These are phyloP conservation scores for Apostichopus californicus DNA, from an alignment of 35 echinoderm and acorn worm genomes.

Conservation along the genomic window DNA sequence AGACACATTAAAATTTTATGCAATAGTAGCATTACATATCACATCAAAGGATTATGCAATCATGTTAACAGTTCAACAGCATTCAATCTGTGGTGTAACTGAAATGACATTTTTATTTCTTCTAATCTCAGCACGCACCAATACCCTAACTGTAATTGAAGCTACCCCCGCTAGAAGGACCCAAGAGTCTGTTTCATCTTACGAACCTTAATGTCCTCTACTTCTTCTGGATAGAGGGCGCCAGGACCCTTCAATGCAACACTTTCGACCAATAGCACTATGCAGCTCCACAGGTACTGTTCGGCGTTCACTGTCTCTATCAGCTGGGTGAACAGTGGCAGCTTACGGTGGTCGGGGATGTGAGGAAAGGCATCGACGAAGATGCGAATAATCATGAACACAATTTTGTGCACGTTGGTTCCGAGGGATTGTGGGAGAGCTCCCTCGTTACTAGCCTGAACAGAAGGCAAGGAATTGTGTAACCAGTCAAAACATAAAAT, in stretches of 20 bases:
- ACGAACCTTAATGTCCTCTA: conserved; percentile 64
- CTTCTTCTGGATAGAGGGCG: conserved; percentile 68
- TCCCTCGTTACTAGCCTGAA: conserved; percentile 74
- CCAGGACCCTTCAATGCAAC: conserved; percentile 70
- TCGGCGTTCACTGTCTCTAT: conserved; percentile 68
- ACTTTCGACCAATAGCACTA: conserved; percentile 69
- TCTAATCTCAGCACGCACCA: too few species aligned
- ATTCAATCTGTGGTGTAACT: too few species aligned
- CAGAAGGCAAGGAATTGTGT: too few species aligned
- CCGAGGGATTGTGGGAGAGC: conserved; percentile 54
- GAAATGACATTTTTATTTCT: too few species aligned
- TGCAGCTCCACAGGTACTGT: conserved; percentile 77
- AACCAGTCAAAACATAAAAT: too few species aligned
- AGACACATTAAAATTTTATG: too few species aligned
- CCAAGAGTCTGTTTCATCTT: not conserved
- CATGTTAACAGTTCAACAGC: too few species aligned
- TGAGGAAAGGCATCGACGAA: conserved; percentile 98
- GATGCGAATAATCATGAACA: conserved; percentile 89
- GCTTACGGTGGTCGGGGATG: conserved; percentile 88
- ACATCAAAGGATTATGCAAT: too few species aligned
- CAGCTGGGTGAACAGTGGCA: conserved; percentile 88
- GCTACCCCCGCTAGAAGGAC: too few species aligned
- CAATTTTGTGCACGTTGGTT: conserved; percentile 57
- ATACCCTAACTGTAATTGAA: too few species aligned
- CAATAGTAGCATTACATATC: too few species aligned